These are phyloP conservation scores for Pygoscelis antarcticus DNA, from an alignment of 2,113 vertebrate species.

Conservation along the genomic window DNA sequence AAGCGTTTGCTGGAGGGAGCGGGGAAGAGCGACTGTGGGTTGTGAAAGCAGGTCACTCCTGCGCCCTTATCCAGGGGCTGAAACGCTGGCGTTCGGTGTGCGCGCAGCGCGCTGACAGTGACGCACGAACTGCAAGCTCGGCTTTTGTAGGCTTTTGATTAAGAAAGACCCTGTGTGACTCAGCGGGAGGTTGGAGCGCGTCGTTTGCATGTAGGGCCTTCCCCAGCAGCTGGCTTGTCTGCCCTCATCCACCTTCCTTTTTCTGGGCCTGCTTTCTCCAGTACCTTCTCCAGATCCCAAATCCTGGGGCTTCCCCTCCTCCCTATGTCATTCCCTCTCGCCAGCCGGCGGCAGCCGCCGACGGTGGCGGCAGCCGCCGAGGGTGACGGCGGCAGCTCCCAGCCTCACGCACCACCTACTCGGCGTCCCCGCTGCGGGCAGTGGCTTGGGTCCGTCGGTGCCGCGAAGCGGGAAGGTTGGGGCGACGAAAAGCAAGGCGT, in stretches of 20 bases:
- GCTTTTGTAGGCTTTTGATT: background rate
- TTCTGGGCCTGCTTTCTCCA: background rate
- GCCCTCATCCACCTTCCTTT: background rate
- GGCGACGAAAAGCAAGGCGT: rapidly evolving
- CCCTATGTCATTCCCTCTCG: rapidly evolving
- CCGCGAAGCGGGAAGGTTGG: rapidly evolving
- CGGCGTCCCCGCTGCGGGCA: background rate
- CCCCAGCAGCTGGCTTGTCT: background rate
- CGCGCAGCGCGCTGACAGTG: background rate
- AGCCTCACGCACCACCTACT: rapidly evolving
- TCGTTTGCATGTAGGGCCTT: background rate
- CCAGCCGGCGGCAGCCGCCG: background rate
- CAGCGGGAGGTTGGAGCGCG: background rate
- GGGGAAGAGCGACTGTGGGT: background rate
- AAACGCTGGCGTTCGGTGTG: background rate
- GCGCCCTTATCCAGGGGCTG: background rate
- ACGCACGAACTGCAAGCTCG: background rate
- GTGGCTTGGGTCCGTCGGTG: rapidly evolving
- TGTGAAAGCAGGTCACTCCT: background rate
- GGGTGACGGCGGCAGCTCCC: background rate
- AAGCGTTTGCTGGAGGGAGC: background rate
- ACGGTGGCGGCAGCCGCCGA: rapidly evolving
- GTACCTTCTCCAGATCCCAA: background rate
- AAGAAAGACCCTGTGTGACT: constrained; percentile 25
- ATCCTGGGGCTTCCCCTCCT: background rate